A percentile compares a stretch with the other conserved stretches of the same genome.
Evolutionary conservation across 2,888 invertebrate genomes (phyloP).

Genomic region (Nephrotoma appendiculata): DNA sequence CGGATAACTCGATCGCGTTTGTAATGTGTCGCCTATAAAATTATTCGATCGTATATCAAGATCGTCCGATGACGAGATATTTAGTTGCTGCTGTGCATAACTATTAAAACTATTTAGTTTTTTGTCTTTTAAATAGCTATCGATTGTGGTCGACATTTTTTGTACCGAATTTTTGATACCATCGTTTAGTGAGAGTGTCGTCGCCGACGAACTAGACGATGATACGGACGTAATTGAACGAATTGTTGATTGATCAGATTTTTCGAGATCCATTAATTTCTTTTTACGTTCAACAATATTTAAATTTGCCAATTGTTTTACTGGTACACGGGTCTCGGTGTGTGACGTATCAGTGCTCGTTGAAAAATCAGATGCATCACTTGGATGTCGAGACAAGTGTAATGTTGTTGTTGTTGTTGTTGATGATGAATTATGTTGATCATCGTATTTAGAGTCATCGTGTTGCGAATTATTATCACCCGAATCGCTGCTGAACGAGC

Average conservation of each 20-base stretch:
- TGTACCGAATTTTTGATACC: conserved; percentile 32
- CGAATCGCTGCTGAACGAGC: background rate
- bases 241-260: conserved; percentile 1
- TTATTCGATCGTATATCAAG: conserved; percentile 7
- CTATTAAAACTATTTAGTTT: conserved; percentile 7
- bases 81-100: background rate
- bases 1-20: conserved; percentile 7
- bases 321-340: conserved; percentile 34
- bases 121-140: conserved; percentile 31
- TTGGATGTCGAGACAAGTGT: background rate
- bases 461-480: background rate
- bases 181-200: conserved; percentile 11
- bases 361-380: conserved; percentile 2
- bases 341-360: background rate
- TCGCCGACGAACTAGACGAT: conserved; percentile 11
- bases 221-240: conserved; percentile 11
- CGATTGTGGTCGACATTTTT: conserved; percentile 32
- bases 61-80: background rate
- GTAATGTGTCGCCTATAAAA: conserved; percentile 20
- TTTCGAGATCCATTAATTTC: conserved; percentile 10
- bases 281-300: conserved; percentile 27
- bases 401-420: background rate
- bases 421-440: background rate
- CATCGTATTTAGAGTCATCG: background rate
- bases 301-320: conserved; percentile 33